phyloP scores from a whole-genome alignment of 2,113 vertebrate species.

The Chrysochloris asiatica region DNA sequence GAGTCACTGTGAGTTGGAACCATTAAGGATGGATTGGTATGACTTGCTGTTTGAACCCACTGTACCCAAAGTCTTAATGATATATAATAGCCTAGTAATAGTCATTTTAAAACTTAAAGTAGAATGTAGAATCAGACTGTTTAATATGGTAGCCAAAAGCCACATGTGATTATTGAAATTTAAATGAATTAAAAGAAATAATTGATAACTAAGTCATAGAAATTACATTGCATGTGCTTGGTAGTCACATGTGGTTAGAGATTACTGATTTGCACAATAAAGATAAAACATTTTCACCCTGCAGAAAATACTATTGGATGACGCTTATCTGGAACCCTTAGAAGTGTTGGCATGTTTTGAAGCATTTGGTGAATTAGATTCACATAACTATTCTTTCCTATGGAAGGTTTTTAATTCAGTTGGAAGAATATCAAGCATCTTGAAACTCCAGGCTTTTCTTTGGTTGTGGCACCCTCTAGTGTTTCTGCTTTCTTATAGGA shows the following conservation, averaged over 20 bases:
- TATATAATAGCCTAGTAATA: neutral
- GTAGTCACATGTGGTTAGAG: neutral
- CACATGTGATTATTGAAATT: neutral
- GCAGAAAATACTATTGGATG: neutral
- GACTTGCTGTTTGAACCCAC: neutral
- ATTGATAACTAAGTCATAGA: neutral
- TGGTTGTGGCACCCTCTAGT: conserved; percentile 73
- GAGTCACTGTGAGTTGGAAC: no score
- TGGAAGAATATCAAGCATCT: conserved; percentile 1
- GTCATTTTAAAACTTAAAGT: conserved; percentile 50
- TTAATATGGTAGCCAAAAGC: neutral
- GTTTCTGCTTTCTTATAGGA: conserved; percentile 43
- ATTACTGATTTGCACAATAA: neutral
- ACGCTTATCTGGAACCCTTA: neutral
- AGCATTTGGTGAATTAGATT: conserved; percentile 36
- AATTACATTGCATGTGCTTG: conserved; percentile 25
- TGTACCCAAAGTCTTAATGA: neutral
- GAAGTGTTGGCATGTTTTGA: conserved; percentile 31
- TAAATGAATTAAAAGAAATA: conserved; percentile 35
- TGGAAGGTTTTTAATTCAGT: neutral
- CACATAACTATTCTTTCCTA: neutral
- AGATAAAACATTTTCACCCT: conserved; percentile 7
- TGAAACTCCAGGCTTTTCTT: conserved; percentile 32
- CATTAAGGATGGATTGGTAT: neutral
- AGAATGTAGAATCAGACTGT: neutral